Evolutionary conservation across 2,888 invertebrate genomes (phyloP), one percentile per base, ranked within the genome.

Genomic region (Drosophila kambysellisi): DNA sequence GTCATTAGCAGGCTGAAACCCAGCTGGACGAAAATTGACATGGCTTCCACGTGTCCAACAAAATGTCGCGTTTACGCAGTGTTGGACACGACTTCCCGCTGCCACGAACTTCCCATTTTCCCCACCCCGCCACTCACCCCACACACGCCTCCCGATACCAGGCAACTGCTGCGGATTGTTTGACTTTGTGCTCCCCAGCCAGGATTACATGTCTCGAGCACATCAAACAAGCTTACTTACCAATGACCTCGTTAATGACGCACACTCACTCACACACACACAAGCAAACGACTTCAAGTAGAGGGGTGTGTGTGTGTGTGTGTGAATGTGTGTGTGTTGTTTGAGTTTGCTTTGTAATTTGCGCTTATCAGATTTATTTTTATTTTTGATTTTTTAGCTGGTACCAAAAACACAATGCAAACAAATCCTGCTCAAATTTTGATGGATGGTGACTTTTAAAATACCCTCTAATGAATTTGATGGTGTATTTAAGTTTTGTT

Each of bases 151-250:
- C 17, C 57, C 39, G 48, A 41, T 53, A 52, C 62, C 32, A 46
- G 51, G 67, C 35, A 60, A 66, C 53, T 68, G 48, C 75, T 69
- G 74, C 77, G 68, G 77, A 80, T 86, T 89, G 82, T 74, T 83
- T 80, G 76, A 70, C 84, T 79, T 77, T 77, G 59, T 48, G 71
- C 59, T 66, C 56, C 62, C 63, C 53, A 70, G 76, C 63, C 76
- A 50, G 79, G 82, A 82, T 85, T 83, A 90, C 89, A 91, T 90
- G 90, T 82, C 82, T 87, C 79, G 81, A 82, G 82, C 81, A 86
- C 90, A 90, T 88, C 87, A 88, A 90, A 90, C 85, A 89, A 88
- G 87, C 85, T 90, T 90, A 84, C 87, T 87, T 87, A 87, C 89
- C 89, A 87, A 84, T 87, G 90, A 87, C 87, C 87, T 88, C 90